Evolutionary conservation across 2,113 vertebrate genomes (phyloP).

Genomic region (Eonycteris spelaea): DNA sequence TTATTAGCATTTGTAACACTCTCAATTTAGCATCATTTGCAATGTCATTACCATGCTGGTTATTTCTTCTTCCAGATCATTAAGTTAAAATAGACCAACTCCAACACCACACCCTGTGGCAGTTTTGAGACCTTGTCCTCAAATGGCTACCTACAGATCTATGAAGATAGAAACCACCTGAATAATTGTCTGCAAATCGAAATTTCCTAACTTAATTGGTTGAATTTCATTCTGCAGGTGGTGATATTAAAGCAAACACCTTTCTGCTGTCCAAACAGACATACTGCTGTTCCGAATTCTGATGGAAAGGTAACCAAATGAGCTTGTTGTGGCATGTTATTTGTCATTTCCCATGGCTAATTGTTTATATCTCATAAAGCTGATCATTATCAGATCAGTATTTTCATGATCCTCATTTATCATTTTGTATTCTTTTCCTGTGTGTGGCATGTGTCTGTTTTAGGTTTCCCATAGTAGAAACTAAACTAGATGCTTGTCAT

Average conservation of each 20-base stretch:
- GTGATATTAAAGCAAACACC: constrained; percentile 66
- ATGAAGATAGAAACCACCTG: constrained; percentile 66
- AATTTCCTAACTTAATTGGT: constrained; percentile 74
- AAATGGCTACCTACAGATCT: constrained; percentile 63
- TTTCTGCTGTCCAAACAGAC: constrained; percentile 65
- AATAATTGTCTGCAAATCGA: constrained; percentile 73
- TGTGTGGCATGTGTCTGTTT: not conserved
- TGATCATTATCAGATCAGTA: constrained; percentile 34
- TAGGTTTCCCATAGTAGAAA: not conserved
- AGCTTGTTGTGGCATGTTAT: constrained; percentile 47
- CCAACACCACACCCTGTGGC: constrained; percentile 66
- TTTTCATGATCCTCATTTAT: constrained; percentile 26
- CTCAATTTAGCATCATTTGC: constrained; percentile 70
- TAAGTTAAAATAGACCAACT: constrained; percentile 76
- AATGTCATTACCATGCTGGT: constrained; percentile 71
- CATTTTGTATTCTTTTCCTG: constrained; percentile 11
- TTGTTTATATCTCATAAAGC: constrained; percentile 49
- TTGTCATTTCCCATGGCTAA: constrained; percentile 47
- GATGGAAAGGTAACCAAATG: constrained; percentile 57
- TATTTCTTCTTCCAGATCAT: constrained; percentile 77
- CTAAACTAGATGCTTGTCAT: not conserved
- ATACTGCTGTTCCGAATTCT: constrained; percentile 51
- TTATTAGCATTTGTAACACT: constrained; percentile 71
- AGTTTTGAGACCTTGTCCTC: constrained; percentile 72
- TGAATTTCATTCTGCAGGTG: constrained; percentile 75